Conservation (phyloP, 2,113 vertebrate genomes). For the Neolamprologus brichardi region DNA sequence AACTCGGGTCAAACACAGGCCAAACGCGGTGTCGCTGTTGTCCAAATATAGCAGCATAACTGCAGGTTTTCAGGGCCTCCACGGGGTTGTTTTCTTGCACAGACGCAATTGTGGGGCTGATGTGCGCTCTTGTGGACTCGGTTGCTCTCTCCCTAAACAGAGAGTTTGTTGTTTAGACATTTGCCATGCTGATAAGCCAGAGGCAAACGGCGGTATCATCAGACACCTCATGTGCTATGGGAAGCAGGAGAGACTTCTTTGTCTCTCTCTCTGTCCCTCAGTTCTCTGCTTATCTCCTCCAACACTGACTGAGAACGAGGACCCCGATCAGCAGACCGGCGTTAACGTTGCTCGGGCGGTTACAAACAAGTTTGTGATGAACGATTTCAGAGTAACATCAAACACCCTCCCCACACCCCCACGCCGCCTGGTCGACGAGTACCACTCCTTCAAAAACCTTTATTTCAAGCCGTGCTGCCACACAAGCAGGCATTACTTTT, state of each 20-base stretch:
- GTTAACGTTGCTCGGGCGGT: neutral
- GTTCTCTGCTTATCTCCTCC: neutral
- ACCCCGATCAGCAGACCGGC: neutral
- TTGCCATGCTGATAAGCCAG: constrained; percentile 51
- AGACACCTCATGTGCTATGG: constrained; percentile 65
- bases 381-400: neutral
- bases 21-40: neutral
- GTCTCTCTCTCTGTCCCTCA: neutral
- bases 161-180: constrained; percentile 60
- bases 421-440: neutral
- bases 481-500: neutral
- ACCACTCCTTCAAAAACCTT: neutral
- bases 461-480: neutral
- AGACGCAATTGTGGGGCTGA: neutral
- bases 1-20: neutral
- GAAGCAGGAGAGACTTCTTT: constrained; percentile 36
- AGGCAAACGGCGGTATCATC: constrained; percentile 63
- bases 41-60: neutral
- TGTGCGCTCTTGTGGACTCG: neutral
- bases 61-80: neutral
- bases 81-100: constrained; percentile 20
- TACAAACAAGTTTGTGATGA: constrained; percentile 8
- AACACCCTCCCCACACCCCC: neutral
- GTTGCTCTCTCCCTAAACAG: constrained; percentile 31
- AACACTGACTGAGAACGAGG: neutral